Conservation (phyloP, 2,888 invertebrate genomes). For the Drosophila paucipuncta region DNA sequence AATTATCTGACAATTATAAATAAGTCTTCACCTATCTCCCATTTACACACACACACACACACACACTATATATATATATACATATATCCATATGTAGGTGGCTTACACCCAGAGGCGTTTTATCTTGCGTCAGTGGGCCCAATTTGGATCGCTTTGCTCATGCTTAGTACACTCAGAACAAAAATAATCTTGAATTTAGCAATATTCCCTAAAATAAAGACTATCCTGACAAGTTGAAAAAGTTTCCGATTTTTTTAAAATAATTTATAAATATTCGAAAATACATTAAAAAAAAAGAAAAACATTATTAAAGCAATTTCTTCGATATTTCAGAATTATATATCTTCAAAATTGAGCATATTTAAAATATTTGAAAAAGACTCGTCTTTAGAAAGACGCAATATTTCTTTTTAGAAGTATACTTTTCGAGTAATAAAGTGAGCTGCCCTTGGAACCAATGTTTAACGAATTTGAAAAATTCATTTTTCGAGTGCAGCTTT, state of each 20-base stretch:
- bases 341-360: background rate
- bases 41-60: background rate
- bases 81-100: conserved; percentile 6
- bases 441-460: background rate
- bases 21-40: conserved; percentile 27
- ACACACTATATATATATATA: background rate
- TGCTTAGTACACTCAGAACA: conserved; percentile 8
- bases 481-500: background rate
- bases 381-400: background rate
- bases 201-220: background rate
- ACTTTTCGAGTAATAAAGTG: background rate
- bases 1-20: conserved; percentile 69
- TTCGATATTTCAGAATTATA: background rate
- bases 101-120: conserved; percentile 20
- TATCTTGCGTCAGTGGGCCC: conserved; percentile 44
- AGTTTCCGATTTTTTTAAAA: background rate
- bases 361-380: background rate
- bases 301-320: accelerated
- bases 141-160: conserved; percentile 48
- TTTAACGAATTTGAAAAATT: background rate
- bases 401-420: background rate
- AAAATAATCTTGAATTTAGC: background rate
- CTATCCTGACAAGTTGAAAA: background rate
- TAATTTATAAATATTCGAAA: background rate
- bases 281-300: background rate